phyloP scores from a whole-genome alignment of 1,140 invertebrate species.

The Drosophila arawakana region DNA sequence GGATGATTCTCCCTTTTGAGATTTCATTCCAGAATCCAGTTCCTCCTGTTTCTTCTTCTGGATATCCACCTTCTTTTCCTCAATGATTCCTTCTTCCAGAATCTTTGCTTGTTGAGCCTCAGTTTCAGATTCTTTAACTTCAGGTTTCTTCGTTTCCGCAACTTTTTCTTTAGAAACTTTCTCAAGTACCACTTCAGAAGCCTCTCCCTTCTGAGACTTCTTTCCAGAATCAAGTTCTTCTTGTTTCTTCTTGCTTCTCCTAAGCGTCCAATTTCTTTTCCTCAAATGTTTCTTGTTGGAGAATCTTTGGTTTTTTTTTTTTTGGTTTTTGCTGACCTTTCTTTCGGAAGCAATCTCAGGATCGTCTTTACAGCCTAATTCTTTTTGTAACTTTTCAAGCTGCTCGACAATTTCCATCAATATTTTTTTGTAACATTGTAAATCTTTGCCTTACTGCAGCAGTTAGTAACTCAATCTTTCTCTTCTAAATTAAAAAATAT shows the following conservation, averaged over 20 bases:
- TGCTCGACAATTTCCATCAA: slow-evolving; percentile 52
- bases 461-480: slow-evolving; percentile 24
- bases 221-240: neutral
- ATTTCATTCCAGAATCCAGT: neutral
- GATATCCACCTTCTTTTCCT: slow-evolving; percentile 14
- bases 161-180: slow-evolving; percentile 6
- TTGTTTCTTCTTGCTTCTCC: slow-evolving; percentile 21
- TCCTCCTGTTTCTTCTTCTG: slow-evolving; percentile 15
- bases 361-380: neutral
- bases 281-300: slow-evolving; percentile 19
- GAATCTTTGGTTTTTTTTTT: slow-evolving; percentile 3
- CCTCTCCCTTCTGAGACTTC: slow-evolving; percentile 2
- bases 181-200: neutral
- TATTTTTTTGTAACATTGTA: slow-evolving; percentile 47
- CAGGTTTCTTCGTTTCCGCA: neutral
- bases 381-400: slow-evolving; percentile 24
- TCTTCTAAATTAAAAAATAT: too few relatives aligned
- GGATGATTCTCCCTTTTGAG: neutral
- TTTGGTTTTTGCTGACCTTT: slow-evolving; percentile 24
- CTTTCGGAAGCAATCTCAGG: slow-evolving; percentile 18
- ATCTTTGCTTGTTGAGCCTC: slow-evolving; percentile 54
- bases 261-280: slow-evolving; percentile 24
- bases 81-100: slow-evolving; percentile 24
- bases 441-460: slow-evolving; percentile 48
- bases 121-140: slow-evolving; percentile 4